Evolutionary conservation across 2,797 vertebrate genomes (phyloP), one percentile per base, ranked within the genome.

Genomic region (Phoeniculus purpureus): DNA sequence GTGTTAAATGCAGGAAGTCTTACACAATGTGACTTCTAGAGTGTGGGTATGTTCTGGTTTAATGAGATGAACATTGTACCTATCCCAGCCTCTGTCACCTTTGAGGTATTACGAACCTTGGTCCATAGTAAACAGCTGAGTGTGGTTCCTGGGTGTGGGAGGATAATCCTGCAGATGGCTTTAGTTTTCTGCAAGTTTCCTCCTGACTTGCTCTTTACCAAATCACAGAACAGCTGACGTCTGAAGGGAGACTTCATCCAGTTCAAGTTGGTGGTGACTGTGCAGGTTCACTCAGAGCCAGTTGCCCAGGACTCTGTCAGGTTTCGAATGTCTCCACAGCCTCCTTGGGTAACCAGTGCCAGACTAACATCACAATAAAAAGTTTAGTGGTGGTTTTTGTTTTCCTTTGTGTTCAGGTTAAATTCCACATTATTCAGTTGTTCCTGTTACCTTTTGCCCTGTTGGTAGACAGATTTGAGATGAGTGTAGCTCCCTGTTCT

Each of bases 191-290:
- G 31, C 55, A 74, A 0, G 6, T 72, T 83, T 75, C 43, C 8
- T 75, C 29, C 34, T 68, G 66, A 8, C 60, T 50, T 78, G 40
- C 31, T 85, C 45, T 70, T 82, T 22, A 8, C 12, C 48, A 62
- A 61, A 19, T 50, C 14, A n/a, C 52, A 34, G 52, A 48, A 10
- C 3, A 76, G 29, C 40, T 18, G 70, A 40, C 14, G 40, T 29
- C 6, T 4, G 29, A 50, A 65, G 25, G 22, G 21, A 37, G 10
- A 8, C 4, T 12, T 43, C 43, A 10, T 43, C 27, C 12, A 8
- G 31, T 20, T 40, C 40, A 23, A 7, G 5, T 37, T 8, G 6
- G 5, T 37, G 10, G 21, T 79, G 51, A 8, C n/a, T 43, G 0
- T 70, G 68, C 52, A 55, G 60, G 9, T 21, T 80, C 26, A 55